Evolutionary conservation across 2,888 invertebrate species (phyloP), one percentile per base, ranked within the genome.

Genomic region (Cybosia mesomella): DNA sequence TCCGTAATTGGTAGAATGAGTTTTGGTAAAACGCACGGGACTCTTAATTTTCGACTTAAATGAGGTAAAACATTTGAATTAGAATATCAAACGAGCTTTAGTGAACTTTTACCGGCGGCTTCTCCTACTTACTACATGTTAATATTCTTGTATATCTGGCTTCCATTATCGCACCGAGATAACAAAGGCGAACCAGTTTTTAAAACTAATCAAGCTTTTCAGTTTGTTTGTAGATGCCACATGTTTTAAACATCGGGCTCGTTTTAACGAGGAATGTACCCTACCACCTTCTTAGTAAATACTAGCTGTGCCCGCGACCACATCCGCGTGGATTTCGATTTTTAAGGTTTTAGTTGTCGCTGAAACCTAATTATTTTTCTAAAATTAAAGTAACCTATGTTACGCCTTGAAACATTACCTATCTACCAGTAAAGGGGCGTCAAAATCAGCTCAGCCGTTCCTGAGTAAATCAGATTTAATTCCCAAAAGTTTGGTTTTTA

Each of bases 81-180:
- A 43, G 43, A 43, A 49, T 49, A 49, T 49, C n/a, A 18, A 49
- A 49, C 49, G 49, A 49, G n/a, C n/a, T n/a, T n/a, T n/a, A 49
- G 43, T 18, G 18, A 49, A 49, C 49, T 49, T 49, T 43, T 49
- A 5, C 49, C 49, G n/a, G 49, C 9, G 49, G 8, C n/a, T 49
- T 49, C 49, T 49, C n/a, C n/a, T n/a, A 49, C 49, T 49, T n/a
- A 49, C n/a, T 18, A 49, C 49, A 49, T 49, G 49, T 49, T 43
- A 49, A 49, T n/a, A n/a, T 49, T 49, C 18, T 49, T 49, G 49
- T 49, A 49, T 43, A 15, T 43, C 43, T 18, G 49, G n/a, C 9
- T n/a, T 49, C n/a, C 49, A n/a, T 49, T 49, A 49, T 49, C 49
- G n/a, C 9, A 15, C 18, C 9, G 49, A 49, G 49, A 49, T 49